phyloP scores from a whole-genome alignment of 2,888 invertebrate species.

The Dynastes tityus region DNA sequence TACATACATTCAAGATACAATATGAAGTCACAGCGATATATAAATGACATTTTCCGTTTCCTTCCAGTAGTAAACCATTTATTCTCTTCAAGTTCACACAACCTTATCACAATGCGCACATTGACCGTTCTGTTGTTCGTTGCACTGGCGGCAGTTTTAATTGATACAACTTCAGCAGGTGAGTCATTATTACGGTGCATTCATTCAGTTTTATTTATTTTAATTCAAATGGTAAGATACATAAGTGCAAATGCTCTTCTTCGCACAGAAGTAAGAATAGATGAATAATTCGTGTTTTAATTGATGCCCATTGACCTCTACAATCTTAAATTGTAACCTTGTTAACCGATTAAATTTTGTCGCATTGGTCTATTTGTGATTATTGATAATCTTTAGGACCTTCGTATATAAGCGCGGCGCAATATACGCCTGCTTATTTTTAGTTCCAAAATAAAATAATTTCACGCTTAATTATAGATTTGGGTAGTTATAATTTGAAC shows the following conservation, averaged over 20 bases:
- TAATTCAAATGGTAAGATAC: neutral
- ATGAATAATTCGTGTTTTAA: neutral
- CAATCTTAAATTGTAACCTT: slow-evolving; percentile 3
- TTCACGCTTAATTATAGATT: too few species aligned
- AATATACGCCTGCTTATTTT: neutral
- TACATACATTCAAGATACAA: slow-evolving; percentile 36
- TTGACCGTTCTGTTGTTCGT: slow-evolving; percentile 22
- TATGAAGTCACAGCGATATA: slow-evolving; percentile 18
- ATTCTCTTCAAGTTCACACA: slow-evolving; percentile 36
- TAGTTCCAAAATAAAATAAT: too few species aligned
- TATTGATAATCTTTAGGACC: neutral
- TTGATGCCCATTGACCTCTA: slow-evolving; percentile 4
- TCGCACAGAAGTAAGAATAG: neutral
- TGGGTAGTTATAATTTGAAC: too few species aligned
- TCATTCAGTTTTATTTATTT: neutral
- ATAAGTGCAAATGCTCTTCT: neutral
- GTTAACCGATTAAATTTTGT: slow-evolving; percentile 4
- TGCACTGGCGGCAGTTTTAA: slow-evolving; percentile 20
- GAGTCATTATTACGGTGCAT: neutral
- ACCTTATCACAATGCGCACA: slow-evolving; percentile 19
- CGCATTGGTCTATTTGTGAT: neutral
- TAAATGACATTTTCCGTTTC: slow-evolving; percentile 30
- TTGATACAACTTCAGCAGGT: slow-evolving; percentile 21
- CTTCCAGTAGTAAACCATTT: slow-evolving; percentile 41
- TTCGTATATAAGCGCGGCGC: neutral